Evolutionary conservation across 2,888 invertebrate genomes (phyloP).

Genomic region (Caenorhabditis doughertyi): DNA sequence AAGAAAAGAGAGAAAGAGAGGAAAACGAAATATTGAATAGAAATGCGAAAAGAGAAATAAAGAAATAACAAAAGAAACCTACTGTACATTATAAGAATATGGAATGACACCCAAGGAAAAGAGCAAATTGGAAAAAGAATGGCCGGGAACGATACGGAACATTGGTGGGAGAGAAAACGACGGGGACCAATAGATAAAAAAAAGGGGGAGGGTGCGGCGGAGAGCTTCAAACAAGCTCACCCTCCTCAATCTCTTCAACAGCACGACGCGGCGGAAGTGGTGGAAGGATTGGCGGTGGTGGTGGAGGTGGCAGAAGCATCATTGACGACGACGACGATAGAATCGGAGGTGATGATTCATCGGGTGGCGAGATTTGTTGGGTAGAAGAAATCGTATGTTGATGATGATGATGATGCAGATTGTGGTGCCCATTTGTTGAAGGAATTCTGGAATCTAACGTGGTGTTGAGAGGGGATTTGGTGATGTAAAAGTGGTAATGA

Average conservation of each 20-base stretch:
- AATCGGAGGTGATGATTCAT: slow-evolving; percentile 29
- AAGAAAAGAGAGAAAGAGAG: slow-evolving; percentile 19
- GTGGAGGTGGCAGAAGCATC: slow-evolving; percentile 23
- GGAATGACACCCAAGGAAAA: slow-evolving; percentile 27
- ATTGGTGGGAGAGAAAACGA: too few species aligned
- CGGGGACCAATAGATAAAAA: too few species aligned
- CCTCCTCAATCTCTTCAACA: slow-evolving; percentile 49
- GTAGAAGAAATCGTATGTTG: slow-evolving; percentile 20
- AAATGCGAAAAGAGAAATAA: slow-evolving; percentile 16
- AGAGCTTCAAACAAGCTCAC: slow-evolving; percentile 34
- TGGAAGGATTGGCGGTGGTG: slow-evolving; percentile 19
- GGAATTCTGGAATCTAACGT: neutral
- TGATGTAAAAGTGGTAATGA: too few species aligned
- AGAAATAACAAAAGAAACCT: slow-evolving; percentile 17
- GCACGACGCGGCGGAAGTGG: neutral
- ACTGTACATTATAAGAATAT: slow-evolving; percentile 28
- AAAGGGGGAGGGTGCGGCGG: too few species aligned
- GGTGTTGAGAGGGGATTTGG: neutral
- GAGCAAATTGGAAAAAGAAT: slow-evolving; percentile 11
- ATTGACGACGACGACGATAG: neutral
- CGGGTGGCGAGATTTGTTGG: slow-evolving; percentile 50
- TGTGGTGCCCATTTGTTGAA: neutral
- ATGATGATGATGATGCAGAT: neutral
- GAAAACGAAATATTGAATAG: slow-evolving; percentile 42
- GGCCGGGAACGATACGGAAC: neutral